Conservation (phyloP, 2,113 vertebrate genomes). For the Dromaius novaehollandiae region DNA sequence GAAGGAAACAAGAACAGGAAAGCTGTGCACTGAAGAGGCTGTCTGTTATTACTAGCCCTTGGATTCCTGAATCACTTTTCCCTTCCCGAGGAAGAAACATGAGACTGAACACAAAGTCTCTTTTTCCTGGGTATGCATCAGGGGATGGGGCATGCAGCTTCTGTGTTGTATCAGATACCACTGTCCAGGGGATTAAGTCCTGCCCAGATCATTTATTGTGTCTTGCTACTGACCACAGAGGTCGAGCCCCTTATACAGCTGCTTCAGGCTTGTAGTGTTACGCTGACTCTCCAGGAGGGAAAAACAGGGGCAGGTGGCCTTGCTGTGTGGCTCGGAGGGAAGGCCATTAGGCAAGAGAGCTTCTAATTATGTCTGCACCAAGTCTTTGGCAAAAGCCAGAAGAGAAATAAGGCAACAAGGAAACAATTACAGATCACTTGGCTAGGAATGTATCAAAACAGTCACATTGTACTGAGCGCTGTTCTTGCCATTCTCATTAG, state of each 20-base stretch:
- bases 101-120: not conserved
- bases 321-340: not conserved
- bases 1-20: not conserved
- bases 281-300: not conserved
- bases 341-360: not conserved
- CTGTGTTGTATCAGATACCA: not conserved
- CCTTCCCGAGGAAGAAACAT: not conserved
- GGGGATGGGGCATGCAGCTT: not conserved
- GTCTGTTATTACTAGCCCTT: not conserved
- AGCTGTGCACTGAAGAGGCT: not conserved
- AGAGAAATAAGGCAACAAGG: not conserved
- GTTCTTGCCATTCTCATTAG: not conserved
- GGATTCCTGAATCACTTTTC: not conserved
- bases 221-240: not conserved
- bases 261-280: not conserved
- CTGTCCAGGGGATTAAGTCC: not conserved
- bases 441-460: not conserved
- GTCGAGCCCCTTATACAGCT: not conserved
- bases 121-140: not conserved
- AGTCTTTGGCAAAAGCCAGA: not conserved
- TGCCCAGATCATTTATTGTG: not conserved
- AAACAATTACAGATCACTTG: not conserved
- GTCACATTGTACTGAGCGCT: not conserved
- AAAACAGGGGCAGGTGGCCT: not conserved
- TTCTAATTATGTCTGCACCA: not conserved